Percentiles rank a stretch among this genome's conserved stretches.
Evolutionary conservation across 2,888 invertebrate genomes (phyloP).

Genomic region (Urechis unicinctus): DNA sequence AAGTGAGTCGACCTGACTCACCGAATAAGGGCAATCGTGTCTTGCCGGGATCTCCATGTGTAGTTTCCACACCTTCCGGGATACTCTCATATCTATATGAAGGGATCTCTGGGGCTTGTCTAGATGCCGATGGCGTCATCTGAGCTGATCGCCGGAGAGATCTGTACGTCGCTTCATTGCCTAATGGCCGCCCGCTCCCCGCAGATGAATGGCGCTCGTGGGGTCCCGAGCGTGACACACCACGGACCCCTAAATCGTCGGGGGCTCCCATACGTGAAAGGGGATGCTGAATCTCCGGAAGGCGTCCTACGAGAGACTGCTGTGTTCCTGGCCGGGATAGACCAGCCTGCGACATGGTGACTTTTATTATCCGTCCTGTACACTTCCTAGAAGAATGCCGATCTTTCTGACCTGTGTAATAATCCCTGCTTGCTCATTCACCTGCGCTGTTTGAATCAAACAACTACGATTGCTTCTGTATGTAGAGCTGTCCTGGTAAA

Average conservation of each 20-base stretch:
- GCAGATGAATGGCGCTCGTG: constrained; percentile 23
- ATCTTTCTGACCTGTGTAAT: too few relatives aligned
- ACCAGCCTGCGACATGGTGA: constrained; percentile 10
- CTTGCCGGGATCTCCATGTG: constrained; percentile 36
- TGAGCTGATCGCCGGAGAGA: constrained; percentile 21
- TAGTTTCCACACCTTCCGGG: constrained; percentile 44
- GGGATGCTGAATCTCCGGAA: constrained; percentile 38
- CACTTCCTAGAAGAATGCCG: too few relatives aligned
- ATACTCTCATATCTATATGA: constrained; percentile 29
- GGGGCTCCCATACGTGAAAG: constrained; percentile 40
- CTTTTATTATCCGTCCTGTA: too few relatives aligned
- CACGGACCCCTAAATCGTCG: constrained; percentile 33
- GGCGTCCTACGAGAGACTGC: constrained; percentile 5
- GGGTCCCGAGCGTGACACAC: constrained; percentile 23
- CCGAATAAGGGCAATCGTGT: constrained; percentile 46
- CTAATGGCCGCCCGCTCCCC: constrained; percentile 35
- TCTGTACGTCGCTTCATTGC: constrained; percentile 28
- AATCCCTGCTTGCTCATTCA: too few relatives aligned
- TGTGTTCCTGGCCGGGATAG: constrained; percentile 15
- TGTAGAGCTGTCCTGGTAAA: too few relatives aligned
- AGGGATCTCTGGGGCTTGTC: constrained; percentile 1
- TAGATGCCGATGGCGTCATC: background rate
- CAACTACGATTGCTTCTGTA: too few relatives aligned
- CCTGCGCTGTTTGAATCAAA: too few relatives aligned
- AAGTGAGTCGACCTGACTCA: too few relatives aligned